Conservation (phyloP, 2,113 vertebrate species). For the Fulmarus glacialis region DNA sequence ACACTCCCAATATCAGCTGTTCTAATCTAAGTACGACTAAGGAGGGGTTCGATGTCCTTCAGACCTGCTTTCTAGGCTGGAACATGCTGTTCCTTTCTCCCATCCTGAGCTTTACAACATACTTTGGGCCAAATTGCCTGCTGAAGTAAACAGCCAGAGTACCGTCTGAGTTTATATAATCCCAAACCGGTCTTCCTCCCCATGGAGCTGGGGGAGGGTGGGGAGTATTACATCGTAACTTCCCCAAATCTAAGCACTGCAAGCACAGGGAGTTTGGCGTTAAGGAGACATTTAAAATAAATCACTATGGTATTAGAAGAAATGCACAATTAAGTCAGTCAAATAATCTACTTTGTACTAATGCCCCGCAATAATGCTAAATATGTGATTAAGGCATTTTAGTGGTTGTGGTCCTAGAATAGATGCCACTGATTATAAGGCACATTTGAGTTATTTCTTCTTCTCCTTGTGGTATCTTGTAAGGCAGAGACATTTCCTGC, state of each 20-base stretch:
- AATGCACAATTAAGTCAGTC: neutral
- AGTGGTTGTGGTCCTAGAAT: neutral
- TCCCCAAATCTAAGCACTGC: neutral
- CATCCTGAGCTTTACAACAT: neutral
- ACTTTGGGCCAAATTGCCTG: neutral
- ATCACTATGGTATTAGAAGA: neutral
- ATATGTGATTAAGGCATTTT: neutral
- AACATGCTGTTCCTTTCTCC: slow-evolving; percentile 53
- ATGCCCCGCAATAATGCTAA: neutral
- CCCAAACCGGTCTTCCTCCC: neutral
- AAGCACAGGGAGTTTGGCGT: neutral
- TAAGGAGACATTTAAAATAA: neutral
- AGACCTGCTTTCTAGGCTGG: slow-evolving; percentile 38
- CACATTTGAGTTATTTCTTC: neutral
- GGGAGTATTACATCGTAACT: neutral
- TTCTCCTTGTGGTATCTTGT: neutral
- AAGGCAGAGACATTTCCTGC: neutral
- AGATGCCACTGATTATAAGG: neutral
- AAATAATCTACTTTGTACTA: neutral
- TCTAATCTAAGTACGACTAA: slow-evolving; percentile 43
- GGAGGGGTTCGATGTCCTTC: slow-evolving; percentile 17
- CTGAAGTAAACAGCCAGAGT: slow-evolving; percentile 28
- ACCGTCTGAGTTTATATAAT: neutral
- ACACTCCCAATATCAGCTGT: slow-evolving; percentile 52
- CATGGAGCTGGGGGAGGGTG: neutral